Conservation (phyloP, 2,888 invertebrate genomes). For the Sepioteuthis lessoniana region DNA sequence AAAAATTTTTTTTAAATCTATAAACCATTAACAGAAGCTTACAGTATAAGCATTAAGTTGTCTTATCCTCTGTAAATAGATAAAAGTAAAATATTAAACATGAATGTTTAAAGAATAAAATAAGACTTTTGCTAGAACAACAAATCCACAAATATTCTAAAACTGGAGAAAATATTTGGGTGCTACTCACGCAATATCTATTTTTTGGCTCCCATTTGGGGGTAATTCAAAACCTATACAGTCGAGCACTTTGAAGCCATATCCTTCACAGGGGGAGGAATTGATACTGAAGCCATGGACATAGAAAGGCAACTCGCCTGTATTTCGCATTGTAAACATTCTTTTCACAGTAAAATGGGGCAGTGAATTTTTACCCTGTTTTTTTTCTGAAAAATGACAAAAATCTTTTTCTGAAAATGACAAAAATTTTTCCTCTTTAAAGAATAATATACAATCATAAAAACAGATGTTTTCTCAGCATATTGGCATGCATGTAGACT, state of each 20-base stretch:
- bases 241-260: constrained; percentile 75
- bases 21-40: too few relatives aligned
- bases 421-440: too few relatives aligned
- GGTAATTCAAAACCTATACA: constrained; percentile 70
- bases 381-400: constrained; percentile 64
- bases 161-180: not conserved
- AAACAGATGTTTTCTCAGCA: too few relatives aligned
- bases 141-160: too few relatives aligned
- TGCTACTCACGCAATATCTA: constrained; percentile 83
- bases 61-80: too few relatives aligned
- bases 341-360: constrained; percentile 85
- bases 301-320: constrained; percentile 90
- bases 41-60: too few relatives aligned
- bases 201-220: constrained; percentile 76
- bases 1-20: too few relatives aligned
- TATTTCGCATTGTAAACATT: constrained; percentile 89
- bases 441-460: not conserved
- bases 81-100: not conserved
- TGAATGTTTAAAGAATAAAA: too few relatives aligned
- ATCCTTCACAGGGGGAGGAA: constrained; percentile 83
- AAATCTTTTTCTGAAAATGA: not conserved
- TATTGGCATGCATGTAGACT: too few relatives aligned
- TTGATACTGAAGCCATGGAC: constrained; percentile 83
- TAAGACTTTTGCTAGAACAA: too few relatives aligned
- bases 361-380: constrained; percentile 72